Conservation (phyloP, 2,797 vertebrate genomes). For the Sciaenops ocellatus region DNA sequence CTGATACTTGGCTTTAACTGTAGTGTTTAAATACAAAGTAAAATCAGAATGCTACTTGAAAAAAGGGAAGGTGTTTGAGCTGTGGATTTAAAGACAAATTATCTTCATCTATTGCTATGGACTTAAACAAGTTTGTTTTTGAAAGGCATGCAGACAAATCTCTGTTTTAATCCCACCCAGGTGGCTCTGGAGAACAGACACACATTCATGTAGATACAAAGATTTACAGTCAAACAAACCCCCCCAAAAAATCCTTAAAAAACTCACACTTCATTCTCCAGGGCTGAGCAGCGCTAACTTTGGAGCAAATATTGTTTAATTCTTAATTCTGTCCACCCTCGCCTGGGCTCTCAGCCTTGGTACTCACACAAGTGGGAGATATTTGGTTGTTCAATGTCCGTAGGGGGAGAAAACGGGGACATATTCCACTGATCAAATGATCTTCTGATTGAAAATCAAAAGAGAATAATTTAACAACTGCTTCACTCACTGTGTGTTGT, state of each 20-base stretch:
- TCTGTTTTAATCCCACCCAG: slow-evolving; percentile 4
- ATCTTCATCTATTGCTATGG: neutral
- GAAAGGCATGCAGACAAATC: slow-evolving; percentile 11
- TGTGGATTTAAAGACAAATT: slow-evolving; percentile 10
- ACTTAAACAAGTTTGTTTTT: slow-evolving; percentile 16
- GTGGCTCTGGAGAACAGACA: slow-evolving; percentile 21
- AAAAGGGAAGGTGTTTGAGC: neutral
- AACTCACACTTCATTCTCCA: slow-evolving; percentile 20
- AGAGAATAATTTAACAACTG: slow-evolving; percentile 74
- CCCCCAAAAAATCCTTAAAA: neutral
- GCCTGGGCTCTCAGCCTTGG: slow-evolving; percentile 30
- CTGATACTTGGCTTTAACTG: neutral
- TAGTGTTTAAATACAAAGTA: neutral
- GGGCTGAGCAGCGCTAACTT: slow-evolving; percentile 33
- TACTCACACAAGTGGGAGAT: slow-evolving; percentile 26
- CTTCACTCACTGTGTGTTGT: slow-evolving; percentile 21
- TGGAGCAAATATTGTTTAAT: slow-evolving; percentile 62
- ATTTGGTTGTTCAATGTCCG: slow-evolving; percentile 20
- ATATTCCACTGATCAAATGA: slow-evolving; percentile 66
- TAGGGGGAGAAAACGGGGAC: slow-evolving; percentile 33
- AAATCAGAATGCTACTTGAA: neutral
- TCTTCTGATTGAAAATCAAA: slow-evolving; percentile 63
- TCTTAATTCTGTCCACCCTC: slow-evolving; percentile 35
- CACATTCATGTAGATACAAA: slow-evolving; percentile 28
- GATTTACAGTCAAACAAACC: slow-evolving; percentile 24